Evolutionary conservation across 1,140 invertebrate genomes (phyloP).

Genomic region (Sarcophaga peregrina): DNA sequence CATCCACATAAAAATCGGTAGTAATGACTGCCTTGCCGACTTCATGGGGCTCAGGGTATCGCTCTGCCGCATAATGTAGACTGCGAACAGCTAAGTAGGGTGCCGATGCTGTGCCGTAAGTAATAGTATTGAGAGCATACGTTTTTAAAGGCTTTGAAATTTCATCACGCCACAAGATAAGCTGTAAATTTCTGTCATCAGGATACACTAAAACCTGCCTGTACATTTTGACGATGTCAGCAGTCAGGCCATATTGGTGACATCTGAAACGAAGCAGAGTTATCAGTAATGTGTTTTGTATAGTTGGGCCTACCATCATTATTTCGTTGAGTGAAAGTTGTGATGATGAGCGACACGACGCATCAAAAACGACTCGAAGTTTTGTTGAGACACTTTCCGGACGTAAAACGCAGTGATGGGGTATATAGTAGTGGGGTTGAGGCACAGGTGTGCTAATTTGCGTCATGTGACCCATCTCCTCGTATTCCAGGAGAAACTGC

Average conservation of each 20-base stretch:
- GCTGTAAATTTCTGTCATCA: slow-evolving; percentile 55
- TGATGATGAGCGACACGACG: slow-evolving; percentile 48
- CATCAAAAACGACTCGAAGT: too few species aligned
- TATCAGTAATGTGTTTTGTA: slow-evolving; percentile 34
- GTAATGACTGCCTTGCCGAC: slow-evolving; percentile 50
- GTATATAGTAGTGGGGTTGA: slow-evolving; percentile 28
- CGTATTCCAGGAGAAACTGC: too few species aligned
- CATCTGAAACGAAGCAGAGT: slow-evolving; percentile 53
- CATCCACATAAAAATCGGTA: slow-evolving; percentile 68
- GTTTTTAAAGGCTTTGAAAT: slow-evolving; percentile 44
- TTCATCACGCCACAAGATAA: slow-evolving; percentile 60
- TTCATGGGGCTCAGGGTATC: slow-evolving; percentile 49
- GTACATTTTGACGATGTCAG: slow-evolving; percentile 59
- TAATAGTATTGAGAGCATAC: slow-evolving; percentile 53
- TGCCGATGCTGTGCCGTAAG: slow-evolving; percentile 57
- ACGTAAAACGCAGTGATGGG: slow-evolving; percentile 30
- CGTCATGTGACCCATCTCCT: slow-evolving; percentile 37
- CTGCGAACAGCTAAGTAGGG: slow-evolving; percentile 59
- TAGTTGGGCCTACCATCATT: slow-evolving; percentile 37
- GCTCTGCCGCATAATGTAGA: slow-evolving; percentile 52
- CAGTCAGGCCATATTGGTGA: slow-evolving; percentile 50
- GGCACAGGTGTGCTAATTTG: background rate
- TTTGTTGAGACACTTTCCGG: too few species aligned
- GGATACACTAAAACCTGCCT: slow-evolving; percentile 51
- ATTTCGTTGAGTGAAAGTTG: slow-evolving; percentile 49